Conservation (phyloP, 1,140 invertebrate species). For the Neuroterus valhalla region DNA sequence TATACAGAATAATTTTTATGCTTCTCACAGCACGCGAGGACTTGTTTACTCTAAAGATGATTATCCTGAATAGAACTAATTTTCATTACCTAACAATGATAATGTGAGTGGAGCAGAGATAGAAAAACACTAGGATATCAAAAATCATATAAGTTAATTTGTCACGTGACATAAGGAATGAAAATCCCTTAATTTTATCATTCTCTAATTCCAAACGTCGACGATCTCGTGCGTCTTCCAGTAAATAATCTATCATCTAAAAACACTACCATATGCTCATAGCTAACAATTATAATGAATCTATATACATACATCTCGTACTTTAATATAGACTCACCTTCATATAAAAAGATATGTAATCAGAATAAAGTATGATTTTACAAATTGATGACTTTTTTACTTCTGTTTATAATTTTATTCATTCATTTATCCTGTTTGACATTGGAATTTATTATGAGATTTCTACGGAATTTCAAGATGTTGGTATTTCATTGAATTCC, state of each 20-base stretch:
- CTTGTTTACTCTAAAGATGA: too few relatives aligned
- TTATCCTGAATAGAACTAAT: too few relatives aligned
- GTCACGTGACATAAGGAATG: too few relatives aligned
- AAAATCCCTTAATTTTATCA: constrained; percentile 33
- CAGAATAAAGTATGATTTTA: constrained; percentile 57
- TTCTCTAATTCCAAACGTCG: constrained; percentile 42
- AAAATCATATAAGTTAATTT: too few relatives aligned
- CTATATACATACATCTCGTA: constrained; percentile 32
- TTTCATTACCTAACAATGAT: too few relatives aligned
- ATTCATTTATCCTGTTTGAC: neutral
- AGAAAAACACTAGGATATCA: too few relatives aligned
- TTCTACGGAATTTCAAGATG: too few relatives aligned
- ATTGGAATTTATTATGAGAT: too few relatives aligned
- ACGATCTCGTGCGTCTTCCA: constrained; percentile 62
- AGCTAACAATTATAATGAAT: neutral
- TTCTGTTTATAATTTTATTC: neutral
- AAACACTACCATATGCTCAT: neutral
- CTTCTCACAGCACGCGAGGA: too few relatives aligned
- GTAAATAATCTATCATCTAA: constrained; percentile 30
- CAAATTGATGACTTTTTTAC: neutral
- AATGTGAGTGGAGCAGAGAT: too few relatives aligned
- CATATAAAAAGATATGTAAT: constrained; percentile 47
- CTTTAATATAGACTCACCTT: constrained; percentile 49
- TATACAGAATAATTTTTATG: too few relatives aligned
- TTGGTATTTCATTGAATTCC: neutral